Evolutionary conservation across 2,113 vertebrate species (phyloP), one percentile per base, ranked within the genome.

Genomic region (Halichoeres trimaculatus): DNA sequence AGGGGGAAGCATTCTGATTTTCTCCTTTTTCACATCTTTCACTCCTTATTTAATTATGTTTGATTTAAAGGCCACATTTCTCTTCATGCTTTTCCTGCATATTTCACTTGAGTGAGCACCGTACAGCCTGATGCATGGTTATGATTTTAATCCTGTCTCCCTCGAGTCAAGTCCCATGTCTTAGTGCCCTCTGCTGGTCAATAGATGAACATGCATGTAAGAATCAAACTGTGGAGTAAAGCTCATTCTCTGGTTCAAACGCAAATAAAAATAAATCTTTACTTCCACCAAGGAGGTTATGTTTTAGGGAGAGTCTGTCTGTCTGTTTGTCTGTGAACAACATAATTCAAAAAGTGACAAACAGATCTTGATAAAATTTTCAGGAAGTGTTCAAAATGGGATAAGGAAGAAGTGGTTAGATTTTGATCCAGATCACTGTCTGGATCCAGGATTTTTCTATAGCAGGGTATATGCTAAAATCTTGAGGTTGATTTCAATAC

Each of bases 121-220:
- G 58, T 40, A 47, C 22, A 51, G 10, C 8, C 1, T 47, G 17
- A 62, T 0, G 7, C 40, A 62, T 19, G 26, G 45, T 24, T 43
- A 23, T 48, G 30, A 43, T 8, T 40, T 51, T 40, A 0, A 34
- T 19, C 34, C 30, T 53, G 17, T n/a, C 16, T 36, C 26, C 53
- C 30, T 54, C 1, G 16, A n/a, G 16, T 52, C 0, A 1, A 48
- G 26, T 20, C 36, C 55, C 51, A 57, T 10, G 70, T 71, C 45
- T 20, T 73, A 77, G 74, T 69, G 78, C 85, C 91, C 79, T 89
- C 92, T 81, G n/a, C 73, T 89, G 90, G 84, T 1, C 14, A 75
- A 24, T 19, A 0, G 0, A 13, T 41, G 26, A 30, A 77, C 43
- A 41, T 8, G 26, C 11, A 34, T 3, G 9, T 12, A 1, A 51